A percentile compares a stretch with the other conserved stretches of the same genome.
Evolutionary conservation across 2,113 vertebrate species (phyloP).

Genomic region (Sterrhoptilus dennistouni): DNA sequence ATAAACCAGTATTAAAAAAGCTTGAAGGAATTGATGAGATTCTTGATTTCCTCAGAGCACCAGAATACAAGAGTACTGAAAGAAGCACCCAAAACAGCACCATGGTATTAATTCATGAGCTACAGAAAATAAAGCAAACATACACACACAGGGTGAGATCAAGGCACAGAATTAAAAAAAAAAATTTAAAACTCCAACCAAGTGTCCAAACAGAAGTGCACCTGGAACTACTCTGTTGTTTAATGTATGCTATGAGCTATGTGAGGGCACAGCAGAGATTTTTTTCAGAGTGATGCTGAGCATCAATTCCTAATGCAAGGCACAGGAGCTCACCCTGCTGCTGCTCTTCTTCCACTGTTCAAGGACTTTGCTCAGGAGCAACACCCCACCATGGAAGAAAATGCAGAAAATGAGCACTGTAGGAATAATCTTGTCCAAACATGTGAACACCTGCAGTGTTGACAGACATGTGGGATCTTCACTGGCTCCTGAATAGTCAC

Average conservation of each 20-base stretch:
- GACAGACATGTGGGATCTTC: background rate
- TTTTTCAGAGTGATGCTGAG: background rate
- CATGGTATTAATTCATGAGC: background rate
- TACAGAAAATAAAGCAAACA: background rate
- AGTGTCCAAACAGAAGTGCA: background rate
- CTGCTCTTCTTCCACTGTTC: background rate
- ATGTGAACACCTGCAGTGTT: background rate
- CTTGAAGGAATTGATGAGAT: background rate
- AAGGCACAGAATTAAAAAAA: background rate
- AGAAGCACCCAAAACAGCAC: background rate
- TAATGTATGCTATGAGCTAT: background rate
- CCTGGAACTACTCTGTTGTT: background rate
- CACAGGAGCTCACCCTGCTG: background rate
- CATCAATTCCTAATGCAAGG: background rate
- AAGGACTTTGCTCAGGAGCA: background rate
- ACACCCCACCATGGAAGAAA: background rate
- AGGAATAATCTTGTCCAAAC: background rate
- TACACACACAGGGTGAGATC: background rate
- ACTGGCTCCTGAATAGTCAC: background rate
- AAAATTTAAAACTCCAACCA: fast-evolving
- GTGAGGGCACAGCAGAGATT: background rate
- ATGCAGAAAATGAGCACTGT: background rate
- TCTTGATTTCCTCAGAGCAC: background rate
- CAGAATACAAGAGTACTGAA: background rate
- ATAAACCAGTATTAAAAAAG: background rate